These are phyloP conservation scores for Bufo gargarizans DNA, from an alignment of 2,113 vertebrate species.

Conservation along the genomic window DNA sequence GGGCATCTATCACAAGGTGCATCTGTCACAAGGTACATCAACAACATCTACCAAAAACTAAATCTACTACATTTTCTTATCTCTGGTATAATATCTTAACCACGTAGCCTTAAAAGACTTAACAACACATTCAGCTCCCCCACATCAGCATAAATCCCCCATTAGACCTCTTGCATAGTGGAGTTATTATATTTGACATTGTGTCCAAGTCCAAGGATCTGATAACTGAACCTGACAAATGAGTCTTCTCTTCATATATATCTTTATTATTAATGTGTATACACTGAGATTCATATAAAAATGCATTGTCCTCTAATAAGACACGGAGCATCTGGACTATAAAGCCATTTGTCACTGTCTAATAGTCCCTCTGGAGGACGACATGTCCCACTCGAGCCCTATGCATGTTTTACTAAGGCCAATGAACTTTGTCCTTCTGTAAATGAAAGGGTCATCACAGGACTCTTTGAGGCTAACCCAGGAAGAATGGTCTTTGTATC, in stretches of 20 bases:
- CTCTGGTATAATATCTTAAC: neutral
- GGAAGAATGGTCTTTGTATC: conserved; percentile 17
- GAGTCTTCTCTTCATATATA: conserved; percentile 17
- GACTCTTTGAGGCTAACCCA: neutral
- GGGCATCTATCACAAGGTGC: neutral
- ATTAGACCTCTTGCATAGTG: neutral
- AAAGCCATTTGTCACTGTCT: conserved; percentile 43
- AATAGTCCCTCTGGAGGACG: conserved; percentile 7
- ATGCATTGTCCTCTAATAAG: conserved; percentile 32
- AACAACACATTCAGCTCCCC: neutral
- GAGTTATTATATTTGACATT: conserved; percentile 4
- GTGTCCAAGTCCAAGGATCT: neutral
- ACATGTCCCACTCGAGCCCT: neutral
- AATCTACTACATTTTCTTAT: neutral
- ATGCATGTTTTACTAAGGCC: conserved; percentile 2
- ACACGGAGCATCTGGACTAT: conserved; percentile 17
- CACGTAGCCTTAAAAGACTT: neutral
- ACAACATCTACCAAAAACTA: neutral
- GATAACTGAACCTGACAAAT: conserved; percentile 17
- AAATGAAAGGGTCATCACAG: neutral
- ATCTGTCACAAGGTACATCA: neutral
- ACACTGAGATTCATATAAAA: conserved; percentile 7
- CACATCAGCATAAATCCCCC: neutral
- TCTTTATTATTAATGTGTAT: conserved; percentile 24
- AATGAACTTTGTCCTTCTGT: conserved; percentile 28